phyloP scores from a whole-genome alignment of 2,113 vertebrate genomes.

The Xenopus tropicalis region DNA sequence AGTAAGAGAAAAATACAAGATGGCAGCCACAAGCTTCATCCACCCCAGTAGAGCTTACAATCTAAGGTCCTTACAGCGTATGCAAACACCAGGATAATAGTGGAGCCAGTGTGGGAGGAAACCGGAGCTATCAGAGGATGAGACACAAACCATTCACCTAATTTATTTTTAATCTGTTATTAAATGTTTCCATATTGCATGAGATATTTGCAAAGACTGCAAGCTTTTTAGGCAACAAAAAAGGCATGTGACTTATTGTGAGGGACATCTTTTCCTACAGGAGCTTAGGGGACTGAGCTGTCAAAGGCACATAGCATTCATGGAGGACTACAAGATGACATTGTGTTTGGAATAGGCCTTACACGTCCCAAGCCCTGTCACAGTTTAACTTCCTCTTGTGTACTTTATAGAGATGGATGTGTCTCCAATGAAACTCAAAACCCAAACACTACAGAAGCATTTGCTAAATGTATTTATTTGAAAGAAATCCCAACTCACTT shows the following conservation, averaged over 20 bases:
- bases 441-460: slow-evolving; percentile 43
- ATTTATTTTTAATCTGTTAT: no score
- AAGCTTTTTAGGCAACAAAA: no score
- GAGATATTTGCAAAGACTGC: no score
- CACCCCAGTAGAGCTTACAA: no score
- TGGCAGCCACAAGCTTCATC: no score
- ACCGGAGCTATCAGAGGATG: no score
- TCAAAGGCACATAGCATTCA: slow-evolving; percentile 25
- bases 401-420: slow-evolving; percentile 46
- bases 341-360: slow-evolving; percentile 42
- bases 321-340: slow-evolving; percentile 32
- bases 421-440: slow-evolving; percentile 45
- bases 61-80: no score
- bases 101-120: no score
- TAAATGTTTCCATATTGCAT: no score
- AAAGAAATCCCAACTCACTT: slow-evolving; percentile 39
- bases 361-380: slow-evolving; percentile 34
- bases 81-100: no score
- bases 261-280: not conserved
- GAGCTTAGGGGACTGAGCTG: slow-evolving; percentile 6
- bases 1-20: no score
- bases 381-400: slow-evolving; percentile 46
- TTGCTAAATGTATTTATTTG: slow-evolving; percentile 45
- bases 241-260: not conserved
- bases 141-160: no score